Base-by-base conservation (phyloP, 2,888 invertebrate species). In the Chrysolina americana region DNA sequence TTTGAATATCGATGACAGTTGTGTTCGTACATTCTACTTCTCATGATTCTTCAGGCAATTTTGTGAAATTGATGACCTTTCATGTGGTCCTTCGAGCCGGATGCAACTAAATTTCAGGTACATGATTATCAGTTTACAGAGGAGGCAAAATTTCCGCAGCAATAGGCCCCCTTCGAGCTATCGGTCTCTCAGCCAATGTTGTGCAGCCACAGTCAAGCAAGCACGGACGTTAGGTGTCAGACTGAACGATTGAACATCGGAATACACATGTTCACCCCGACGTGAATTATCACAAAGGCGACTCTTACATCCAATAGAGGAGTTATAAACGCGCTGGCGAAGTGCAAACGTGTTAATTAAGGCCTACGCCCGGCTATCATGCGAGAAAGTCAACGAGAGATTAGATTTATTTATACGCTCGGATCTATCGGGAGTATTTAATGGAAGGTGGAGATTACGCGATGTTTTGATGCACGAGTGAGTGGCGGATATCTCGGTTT, bases 341-440 rank as follows among this genome's bases (percentile, higher is more conserved):
- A 80, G 80, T 79, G 81, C 81, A 79, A 81, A 85, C 82, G 83
- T 83, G 84, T 84, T 85, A 85, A 85, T 85, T 85, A 85, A 85
- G 83, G 70, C 82, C 80, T 81, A 81, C 81, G 82, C 65, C 81
- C 70, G 36, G 41, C 77, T 76, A 73, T 71, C 59, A 50, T 53
- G 53, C 53, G 36, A 44, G 66, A 48, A 28, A 66, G 66, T 36
- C 66, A 19, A n/a, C 66, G 53, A 68, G 17, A 68, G 68, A 68
- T 68, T 53, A 68, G 28, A 36, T 53, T 56, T 68, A 53, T 68
- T 53, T 53, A 68, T 41, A n/a, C 59, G 28, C 36, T 36, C 8
- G 15, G n/a, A 36, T 56, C 59, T 36, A 59, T 59, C 59, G 59
- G n/a, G n/a, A 59, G 28, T 59, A 13, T 59, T 59, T 59, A 59